Evolutionary conservation across 2,113 vertebrate genomes (phyloP).

Genomic region (Psittacara wagleri): DNA sequence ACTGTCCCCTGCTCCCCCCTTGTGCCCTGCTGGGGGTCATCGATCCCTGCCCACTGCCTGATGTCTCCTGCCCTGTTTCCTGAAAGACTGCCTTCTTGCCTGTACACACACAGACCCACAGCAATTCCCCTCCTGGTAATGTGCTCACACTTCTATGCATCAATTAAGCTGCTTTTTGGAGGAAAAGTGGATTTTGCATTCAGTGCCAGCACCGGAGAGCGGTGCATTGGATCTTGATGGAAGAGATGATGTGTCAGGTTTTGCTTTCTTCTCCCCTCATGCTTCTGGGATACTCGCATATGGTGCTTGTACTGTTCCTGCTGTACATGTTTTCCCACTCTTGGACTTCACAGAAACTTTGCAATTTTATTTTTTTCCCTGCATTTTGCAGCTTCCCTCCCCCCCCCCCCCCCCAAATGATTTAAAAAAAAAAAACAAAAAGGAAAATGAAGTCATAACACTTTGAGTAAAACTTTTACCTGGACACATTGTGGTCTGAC

Average conservation of each 20-base stretch:
- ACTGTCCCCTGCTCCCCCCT: not conserved
- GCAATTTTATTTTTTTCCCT: not conserved
- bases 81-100: not conserved
- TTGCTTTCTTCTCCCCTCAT: not conserved
- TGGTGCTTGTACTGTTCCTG: not conserved
- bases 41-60: not conserved
- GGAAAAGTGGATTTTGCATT: constrained; percentile 1
- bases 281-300: not conserved
- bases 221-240: not conserved
- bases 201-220: not conserved
- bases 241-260: not conserved
- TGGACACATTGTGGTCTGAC: not conserved
- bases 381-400: not conserved
- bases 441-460: not conserved
- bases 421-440: not conserved
- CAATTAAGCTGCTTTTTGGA: constrained; percentile 24
- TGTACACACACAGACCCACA: not conserved
- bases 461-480: not conserved
- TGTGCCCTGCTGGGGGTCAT: not conserved
- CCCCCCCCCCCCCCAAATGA: not conserved
- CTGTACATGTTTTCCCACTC: constrained; percentile 26
- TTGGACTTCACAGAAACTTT: not conserved
- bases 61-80: not conserved
- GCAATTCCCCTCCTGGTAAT: not conserved
- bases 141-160: not conserved